Base-by-base conservation (phyloP, 2,113 vertebrate species). In the Sturnus vulgaris region DNA sequence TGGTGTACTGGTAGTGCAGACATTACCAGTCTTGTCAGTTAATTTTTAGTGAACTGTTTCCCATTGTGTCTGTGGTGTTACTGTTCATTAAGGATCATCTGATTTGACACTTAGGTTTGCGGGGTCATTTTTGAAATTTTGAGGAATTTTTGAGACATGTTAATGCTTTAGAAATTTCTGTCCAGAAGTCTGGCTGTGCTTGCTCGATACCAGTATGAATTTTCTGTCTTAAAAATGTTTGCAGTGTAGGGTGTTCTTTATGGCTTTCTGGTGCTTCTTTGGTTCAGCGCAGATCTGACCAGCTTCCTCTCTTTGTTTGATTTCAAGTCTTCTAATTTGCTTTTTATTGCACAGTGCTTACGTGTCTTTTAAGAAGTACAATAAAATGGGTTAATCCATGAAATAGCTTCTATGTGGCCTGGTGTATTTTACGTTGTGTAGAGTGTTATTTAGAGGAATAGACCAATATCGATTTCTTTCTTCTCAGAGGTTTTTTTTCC, bases 381-480 rank as follows among this genome's bases (percentile, higher is more conserved):
- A 53, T 75, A 88, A 94, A 95, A 96, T 80, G 57, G 76, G 82
- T 92, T 92, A 95, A 93, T 94, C 42, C 1, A 83, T 93, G 72
- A 84, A 96, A 93, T 82, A 89, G 85, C 79, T 93, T 91, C 90
- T 73, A 46, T 82, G 65, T 95, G 64, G 47, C 64, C 70, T 59
- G 46, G 18, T 95, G 24, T 93, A 79, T 77, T 93, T 95, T 86
- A 84, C 42, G 11, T 95, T 95, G 55, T 64, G 13, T 77, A 73
- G 68, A 82, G 25, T 95, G 92, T 95, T 96, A 91, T 96, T 94
- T 91, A 95, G 89, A 86, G 68, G 70, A 93, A 81, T 49, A 25
- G 75, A 93, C 71, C 81, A 73, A 63, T 91, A 97, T 86, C 0
- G 81, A 95, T 96, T 96, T 95, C 55, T 91, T 94, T 92, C 63